phyloP scores from a whole-genome alignment of 2,797 vertebrate genomes.

The Taeniopygia guttata region DNA sequence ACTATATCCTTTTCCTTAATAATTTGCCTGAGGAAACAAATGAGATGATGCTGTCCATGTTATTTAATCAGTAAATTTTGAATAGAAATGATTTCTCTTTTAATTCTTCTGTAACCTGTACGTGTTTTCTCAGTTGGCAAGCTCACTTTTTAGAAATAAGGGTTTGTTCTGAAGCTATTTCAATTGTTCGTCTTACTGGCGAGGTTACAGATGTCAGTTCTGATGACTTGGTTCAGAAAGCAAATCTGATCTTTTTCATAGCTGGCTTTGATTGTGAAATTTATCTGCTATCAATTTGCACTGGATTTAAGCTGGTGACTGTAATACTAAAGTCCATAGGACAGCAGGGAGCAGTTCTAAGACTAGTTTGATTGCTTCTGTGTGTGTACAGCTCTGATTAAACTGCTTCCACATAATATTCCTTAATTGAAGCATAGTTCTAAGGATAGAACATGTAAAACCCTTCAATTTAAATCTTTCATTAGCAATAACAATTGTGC shows the following conservation, averaged over 20 bases:
- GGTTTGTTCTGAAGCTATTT: not conserved
- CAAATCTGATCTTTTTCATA: rapidly evolving
- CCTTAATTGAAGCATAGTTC: not conserved
- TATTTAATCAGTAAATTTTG: constrained; percentile 96
- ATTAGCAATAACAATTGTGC: not conserved
- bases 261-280: not conserved
- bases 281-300: not conserved
- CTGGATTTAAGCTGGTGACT: not conserved
- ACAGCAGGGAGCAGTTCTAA: not conserved
- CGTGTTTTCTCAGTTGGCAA: not conserved
- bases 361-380: not conserved
- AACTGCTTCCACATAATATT: not conserved
- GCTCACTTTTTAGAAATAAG: not conserved
- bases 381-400: not conserved
- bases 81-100: not conserved
- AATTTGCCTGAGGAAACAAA: constrained; percentile 98
- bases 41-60: constrained; percentile 99
- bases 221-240: not conserved
- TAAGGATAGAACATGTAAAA: not conserved
- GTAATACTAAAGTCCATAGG: not conserved
- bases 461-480: not conserved
- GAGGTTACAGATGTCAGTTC: not conserved
- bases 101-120: not conserved
- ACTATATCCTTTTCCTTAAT: constrained; percentile 96
- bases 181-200: not conserved